Evolutionary conservation across 2,888 invertebrate species (phyloP).

Genomic region (Lepidocyrtoides sp.): DNA sequence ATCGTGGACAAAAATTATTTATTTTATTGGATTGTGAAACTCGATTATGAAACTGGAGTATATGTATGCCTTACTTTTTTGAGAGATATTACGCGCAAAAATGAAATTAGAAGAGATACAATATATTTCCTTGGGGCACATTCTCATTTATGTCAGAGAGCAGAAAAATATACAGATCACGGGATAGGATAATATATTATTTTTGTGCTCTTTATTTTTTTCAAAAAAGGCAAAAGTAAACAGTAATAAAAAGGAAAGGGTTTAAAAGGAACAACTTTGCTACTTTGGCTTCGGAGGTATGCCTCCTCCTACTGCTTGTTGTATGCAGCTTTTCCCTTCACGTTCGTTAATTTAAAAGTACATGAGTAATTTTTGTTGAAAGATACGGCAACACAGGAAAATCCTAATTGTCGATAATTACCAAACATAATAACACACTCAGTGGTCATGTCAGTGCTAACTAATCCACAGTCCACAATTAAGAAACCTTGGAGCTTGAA

Average conservation of each 20-base stretch:
- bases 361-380: slow-evolving; percentile 68
- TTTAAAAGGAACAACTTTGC: neutral
- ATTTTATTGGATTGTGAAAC: slow-evolving; percentile 66
- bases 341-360: slow-evolving; percentile 44
- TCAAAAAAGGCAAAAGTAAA: neutral
- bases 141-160: neutral
- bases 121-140: neutral
- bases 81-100: neutral
- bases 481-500: slow-evolving; percentile 78
- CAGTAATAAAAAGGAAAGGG: slow-evolving; percentile 39
- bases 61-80: neutral
- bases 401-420: slow-evolving; percentile 79
- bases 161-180: neutral
- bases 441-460: slow-evolving; percentile 79
- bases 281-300: neutral
- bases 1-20: slow-evolving; percentile 35
- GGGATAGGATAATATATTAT: neutral
- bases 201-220: neutral
- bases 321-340: neutral
- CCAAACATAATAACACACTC: slow-evolving; percentile 76
- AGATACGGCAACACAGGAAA: slow-evolving; percentile 73
- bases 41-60: slow-evolving; percentile 49
- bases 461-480: slow-evolving; percentile 75
- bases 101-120: neutral
- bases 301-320: neutral